A percentile compares a stretch with the other conserved stretches of the same genome.
Conservation (phyloP, 1,140 invertebrate genomes). For the Sarcophaga peregrina region DNA sequence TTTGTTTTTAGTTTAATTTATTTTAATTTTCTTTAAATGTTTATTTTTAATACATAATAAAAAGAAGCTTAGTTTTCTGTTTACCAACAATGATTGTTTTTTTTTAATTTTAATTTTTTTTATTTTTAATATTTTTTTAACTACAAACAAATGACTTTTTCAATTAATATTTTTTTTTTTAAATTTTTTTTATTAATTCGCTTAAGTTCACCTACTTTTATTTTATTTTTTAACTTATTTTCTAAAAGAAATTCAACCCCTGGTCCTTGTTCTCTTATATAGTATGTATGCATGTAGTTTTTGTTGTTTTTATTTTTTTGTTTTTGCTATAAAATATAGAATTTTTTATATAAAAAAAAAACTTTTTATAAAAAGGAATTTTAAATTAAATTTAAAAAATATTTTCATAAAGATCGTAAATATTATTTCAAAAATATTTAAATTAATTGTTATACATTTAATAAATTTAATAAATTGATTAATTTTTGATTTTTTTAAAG, state of each 20-base stretch:
- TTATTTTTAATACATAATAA: not conserved
- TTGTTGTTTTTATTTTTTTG: not conserved
- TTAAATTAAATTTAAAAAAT: constrained; percentile 9
- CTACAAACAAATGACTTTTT: constrained; percentile 38
- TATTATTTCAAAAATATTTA: constrained; percentile 2
- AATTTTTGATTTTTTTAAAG: constrained; percentile 8
- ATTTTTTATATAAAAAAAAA: not conserved
- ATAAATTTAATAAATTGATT: constrained; percentile 8
- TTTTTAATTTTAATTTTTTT: constrained; percentile 4
- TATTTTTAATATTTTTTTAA: constrained; percentile 9
- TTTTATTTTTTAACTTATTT: not conserved
- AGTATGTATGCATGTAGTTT: not conserved
- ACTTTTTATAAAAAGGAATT: not conserved
- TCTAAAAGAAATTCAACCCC: not conserved
- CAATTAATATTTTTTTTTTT: not conserved
- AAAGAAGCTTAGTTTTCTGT: not conserved
- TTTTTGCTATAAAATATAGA: not conserved
- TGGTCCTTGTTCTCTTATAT: not conserved
- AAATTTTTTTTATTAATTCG: not conserved
- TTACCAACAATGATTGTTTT: constrained; percentile 4
- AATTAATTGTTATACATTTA: constrained; percentile 13
- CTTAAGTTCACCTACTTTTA: not conserved
- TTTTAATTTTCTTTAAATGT: not conserved
- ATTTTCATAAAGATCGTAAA: not conserved
- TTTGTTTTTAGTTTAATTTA: not conserved